Percentiles rank a stretch among this genome's conserved stretches.
Evolutionary conservation across 2,888 invertebrate species (phyloP).

Genomic region (Yponomeuta evonymella): DNA sequence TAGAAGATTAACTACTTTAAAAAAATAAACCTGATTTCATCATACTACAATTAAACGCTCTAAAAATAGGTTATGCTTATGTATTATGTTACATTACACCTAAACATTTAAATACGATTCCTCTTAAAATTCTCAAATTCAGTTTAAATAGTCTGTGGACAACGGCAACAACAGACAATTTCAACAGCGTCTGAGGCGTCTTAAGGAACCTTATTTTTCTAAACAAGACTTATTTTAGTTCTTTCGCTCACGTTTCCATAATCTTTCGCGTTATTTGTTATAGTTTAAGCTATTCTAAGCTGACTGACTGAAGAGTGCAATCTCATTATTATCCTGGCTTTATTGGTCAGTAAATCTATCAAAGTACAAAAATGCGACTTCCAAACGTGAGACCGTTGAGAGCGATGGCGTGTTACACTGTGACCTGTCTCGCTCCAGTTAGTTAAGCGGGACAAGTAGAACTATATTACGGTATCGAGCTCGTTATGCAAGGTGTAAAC

Average conservation of each 20-base stretch:
- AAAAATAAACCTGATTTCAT: neutral
- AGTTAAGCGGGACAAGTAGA: too few species aligned
- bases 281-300: neutral
- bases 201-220: too few species aligned
- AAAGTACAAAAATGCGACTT: neutral
- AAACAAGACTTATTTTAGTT: neutral
- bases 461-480: too few species aligned
- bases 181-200: too few species aligned
- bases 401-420: too few species aligned
- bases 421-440: too few species aligned
- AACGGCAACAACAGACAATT: too few species aligned
- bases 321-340: neutral
- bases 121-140: too few species aligned
- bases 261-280: neutral
- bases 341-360: neutral
- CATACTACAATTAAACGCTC: neutral
- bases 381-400: too few species aligned
- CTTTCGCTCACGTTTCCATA: neutral
- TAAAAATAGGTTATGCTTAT: neutral
- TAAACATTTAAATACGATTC: neutral
- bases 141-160: too few species aligned
- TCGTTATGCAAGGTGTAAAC: too few species aligned
- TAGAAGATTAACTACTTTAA: neutral
- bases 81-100: neutral
- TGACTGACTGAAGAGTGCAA: neutral